Percentiles rank a stretch among this genome's conserved stretches.
Evolutionary conservation across 2,113 vertebrate genomes (phyloP).

Genomic region (Anarhynchus alexandrinus): DNA sequence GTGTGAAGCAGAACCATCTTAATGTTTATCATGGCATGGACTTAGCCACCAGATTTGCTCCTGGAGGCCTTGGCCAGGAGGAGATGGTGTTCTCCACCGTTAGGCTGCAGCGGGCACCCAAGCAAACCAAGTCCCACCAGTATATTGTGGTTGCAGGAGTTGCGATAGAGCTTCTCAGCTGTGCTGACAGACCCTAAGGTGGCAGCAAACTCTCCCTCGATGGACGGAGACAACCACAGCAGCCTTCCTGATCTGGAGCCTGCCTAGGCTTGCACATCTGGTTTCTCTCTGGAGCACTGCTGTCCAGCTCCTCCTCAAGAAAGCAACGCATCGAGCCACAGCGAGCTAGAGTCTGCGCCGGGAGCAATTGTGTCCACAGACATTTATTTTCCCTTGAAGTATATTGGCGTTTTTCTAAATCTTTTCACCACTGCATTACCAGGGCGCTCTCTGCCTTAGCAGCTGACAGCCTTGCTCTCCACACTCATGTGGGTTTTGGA

Average conservation of each 20-base stretch:
- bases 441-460: background rate
- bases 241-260: slow-evolving; percentile 11
- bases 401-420: background rate
- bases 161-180: background rate
- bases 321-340: background rate
- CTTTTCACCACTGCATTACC: slow-evolving; percentile 2
- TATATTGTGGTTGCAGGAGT: background rate
- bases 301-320: slow-evolving; percentile 39
- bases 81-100: background rate
- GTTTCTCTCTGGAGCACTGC: slow-evolving; percentile 29
- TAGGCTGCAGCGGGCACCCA: background rate
- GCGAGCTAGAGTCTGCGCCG: background rate
- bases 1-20: background rate
- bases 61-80: background rate
- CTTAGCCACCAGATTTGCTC: background rate
- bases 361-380: background rate
- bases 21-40: background rate
- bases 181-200: slow-evolving; percentile 56
- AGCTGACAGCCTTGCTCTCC: background rate
- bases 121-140: background rate
- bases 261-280: slow-evolving; percentile 33
- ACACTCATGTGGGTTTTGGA: background rate
- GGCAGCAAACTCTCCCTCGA: slow-evolving; percentile 49
- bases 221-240: background rate
- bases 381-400: slow-evolving; percentile 17